Conservation (phyloP, 35 echinoderm and acorn worm genomes). For the Diadema setosum region DNA sequence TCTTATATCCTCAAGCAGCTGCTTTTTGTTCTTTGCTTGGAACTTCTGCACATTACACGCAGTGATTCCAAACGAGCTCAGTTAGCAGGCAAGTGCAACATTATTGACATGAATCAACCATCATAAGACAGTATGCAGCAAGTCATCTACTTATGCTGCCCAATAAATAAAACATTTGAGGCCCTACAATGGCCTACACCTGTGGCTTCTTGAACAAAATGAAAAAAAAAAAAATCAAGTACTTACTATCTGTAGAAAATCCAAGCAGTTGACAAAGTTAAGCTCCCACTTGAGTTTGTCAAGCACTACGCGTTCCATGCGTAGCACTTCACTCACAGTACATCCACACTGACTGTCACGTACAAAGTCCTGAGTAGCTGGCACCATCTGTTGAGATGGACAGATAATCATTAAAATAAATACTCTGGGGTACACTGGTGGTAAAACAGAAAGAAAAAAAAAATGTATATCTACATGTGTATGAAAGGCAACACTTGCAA, state of each 20-base stretch:
- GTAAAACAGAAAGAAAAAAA: neutral
- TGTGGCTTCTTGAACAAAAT: no score
- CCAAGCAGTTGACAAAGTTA: slow-evolving; percentile 63
- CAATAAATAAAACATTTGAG: no score
- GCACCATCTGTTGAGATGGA: slow-evolving; percentile 57
- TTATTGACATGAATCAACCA: no score
- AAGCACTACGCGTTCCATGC: slow-evolving; percentile 91
- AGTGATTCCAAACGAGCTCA: no score
- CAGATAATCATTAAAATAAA: neutral
- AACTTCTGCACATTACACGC: no score
- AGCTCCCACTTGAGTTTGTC: slow-evolving; percentile 99
- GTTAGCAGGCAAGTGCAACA: no score
- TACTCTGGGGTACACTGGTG: neutral
- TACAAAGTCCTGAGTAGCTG: slow-evolving; percentile 89
- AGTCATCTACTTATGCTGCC: no score
- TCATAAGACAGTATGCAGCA: no score
- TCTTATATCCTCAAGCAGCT: no score
- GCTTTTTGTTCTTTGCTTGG: no score
- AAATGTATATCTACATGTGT: neutral
- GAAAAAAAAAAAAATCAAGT: neutral
- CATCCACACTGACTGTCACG: slow-evolving; percentile 81
- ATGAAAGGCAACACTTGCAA: neutral
- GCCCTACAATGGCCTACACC: no score
- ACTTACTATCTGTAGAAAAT: slow-evolving; percentile 98
- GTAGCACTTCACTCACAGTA: slow-evolving; percentile 81